These are phyloP conservation scores for Uloborus plumipes DNA, from an alignment of 2,888 invertebrate species.

Conservation along the genomic window DNA sequence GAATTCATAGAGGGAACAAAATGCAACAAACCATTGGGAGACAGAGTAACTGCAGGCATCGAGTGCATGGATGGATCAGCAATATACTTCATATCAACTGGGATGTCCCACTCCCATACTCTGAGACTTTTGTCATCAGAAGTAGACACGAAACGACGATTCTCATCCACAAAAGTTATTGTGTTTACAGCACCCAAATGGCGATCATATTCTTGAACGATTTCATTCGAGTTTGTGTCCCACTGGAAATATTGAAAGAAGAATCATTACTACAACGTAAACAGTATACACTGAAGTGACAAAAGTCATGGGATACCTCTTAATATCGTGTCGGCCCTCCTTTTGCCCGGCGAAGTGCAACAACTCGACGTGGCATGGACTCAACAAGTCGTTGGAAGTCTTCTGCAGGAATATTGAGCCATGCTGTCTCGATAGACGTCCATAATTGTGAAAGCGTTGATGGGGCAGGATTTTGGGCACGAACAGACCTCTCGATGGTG, in stretches of 20 bases:
- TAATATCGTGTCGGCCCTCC: too few species aligned
- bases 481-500: too few species aligned
- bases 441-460: too few species aligned
- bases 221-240: conserved; percentile 94
- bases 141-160: conserved; percentile 96
- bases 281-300: too few species aligned
- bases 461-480: too few species aligned
- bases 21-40: conserved; percentile 82
- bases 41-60: conserved; percentile 94
- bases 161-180: conserved; percentile 99
- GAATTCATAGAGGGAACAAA: not conserved
- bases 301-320: too few species aligned
- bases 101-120: conserved; percentile 94
- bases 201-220: conserved; percentile 97
- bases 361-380: too few species aligned
- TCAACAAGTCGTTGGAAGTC: too few species aligned
- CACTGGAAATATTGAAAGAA: conserved; percentile 77
- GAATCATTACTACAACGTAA: not conserved
- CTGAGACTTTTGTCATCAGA: conserved; percentile 98
- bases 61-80: conserved; percentile 99
- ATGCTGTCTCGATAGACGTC: too few species aligned
- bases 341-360: too few species aligned
- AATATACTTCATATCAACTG: conserved; percentile 95
- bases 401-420: too few species aligned
- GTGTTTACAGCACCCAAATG: conserved; percentile 99